Evolutionary conservation across 1,140 invertebrate species (phyloP).

Genomic region (Pissodes strobi): DNA sequence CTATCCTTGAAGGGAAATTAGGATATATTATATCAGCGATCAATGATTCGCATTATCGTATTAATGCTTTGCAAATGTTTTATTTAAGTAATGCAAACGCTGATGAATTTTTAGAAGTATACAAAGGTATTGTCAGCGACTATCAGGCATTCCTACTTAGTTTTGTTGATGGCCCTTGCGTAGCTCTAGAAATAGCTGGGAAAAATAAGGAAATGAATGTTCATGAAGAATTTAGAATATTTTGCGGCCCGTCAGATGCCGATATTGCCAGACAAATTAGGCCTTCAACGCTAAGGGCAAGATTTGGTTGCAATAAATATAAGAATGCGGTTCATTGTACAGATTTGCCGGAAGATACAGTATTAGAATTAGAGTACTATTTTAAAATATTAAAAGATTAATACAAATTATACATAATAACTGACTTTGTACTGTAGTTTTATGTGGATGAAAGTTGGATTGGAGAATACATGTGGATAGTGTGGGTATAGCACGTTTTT

Average conservation of each 20-base stretch:
- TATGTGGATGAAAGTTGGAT: no score
- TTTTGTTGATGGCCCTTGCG: constrained; percentile 71
- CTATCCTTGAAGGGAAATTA: constrained; percentile 70
- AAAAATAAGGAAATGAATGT: constrained; percentile 64
- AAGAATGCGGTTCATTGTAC: constrained; percentile 92
- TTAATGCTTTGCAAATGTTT: constrained; percentile 81
- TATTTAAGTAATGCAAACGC: constrained; percentile 78
- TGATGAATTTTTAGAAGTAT: constrained; percentile 91
- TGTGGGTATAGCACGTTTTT: no score
- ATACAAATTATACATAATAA: no score
- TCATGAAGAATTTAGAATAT: constrained; percentile 76
- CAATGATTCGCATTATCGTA: constrained; percentile 71
- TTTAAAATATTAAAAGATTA: no score
- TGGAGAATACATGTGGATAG: no score
- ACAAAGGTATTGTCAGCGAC: constrained; percentile 86
- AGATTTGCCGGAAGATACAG: constrained; percentile 84
- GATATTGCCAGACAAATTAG: constrained; percentile 83
- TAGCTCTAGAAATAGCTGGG: constrained; percentile 83
- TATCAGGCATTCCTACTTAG: constrained; percentile 64
- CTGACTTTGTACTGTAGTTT: no score
- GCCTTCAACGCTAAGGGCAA: constrained; percentile 81
- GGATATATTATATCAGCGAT: constrained; percentile 78
- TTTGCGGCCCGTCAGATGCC: constrained; percentile 86
- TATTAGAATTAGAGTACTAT: constrained; percentile 82
- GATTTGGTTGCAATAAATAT: constrained; percentile 80